Percentiles rank a stretch among this genome's conserved stretches.
Evolutionary conservation across 2,888 invertebrate genomes (phyloP).

Genomic region (Ferdinandea cuprea): DNA sequence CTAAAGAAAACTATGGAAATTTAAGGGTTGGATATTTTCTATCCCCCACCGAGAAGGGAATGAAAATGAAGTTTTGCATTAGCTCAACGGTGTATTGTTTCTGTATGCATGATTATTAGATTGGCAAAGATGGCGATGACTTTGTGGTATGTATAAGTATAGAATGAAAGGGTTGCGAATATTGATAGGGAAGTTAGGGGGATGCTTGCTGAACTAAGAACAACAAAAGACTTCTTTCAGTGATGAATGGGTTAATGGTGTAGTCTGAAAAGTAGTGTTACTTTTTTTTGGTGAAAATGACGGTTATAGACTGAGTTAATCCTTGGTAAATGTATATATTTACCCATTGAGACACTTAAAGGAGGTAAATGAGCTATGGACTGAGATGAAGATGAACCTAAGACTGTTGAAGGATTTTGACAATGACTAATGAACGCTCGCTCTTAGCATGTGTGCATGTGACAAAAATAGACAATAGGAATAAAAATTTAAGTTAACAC

Average conservation of each 20-base stretch:
- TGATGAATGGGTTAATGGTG: slow-evolving; percentile 73
- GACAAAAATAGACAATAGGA: not conserved
- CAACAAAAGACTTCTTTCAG: slow-evolving; percentile 59
- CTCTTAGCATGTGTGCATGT: not conserved
- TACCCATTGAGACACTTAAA: not conserved
- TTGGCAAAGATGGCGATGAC: slow-evolving; percentile 69
- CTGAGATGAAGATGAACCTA: not conserved
- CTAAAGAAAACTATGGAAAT: slow-evolving; percentile 51
- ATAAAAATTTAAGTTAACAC: not conserved
- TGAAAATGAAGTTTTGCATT: slow-evolving; percentile 68
- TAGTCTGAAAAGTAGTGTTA: slow-evolving; percentile 55
- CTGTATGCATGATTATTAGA: slow-evolving; percentile 69
- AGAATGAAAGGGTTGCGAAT: slow-evolving; percentile 46
- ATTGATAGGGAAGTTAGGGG: not conserved
- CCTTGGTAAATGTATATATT: not conserved
- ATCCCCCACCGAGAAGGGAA: not conserved
- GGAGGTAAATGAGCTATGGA: not conserved
- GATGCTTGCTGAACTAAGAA: slow-evolving; percentile 22
- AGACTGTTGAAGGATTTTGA: slow-evolving; percentile 22
- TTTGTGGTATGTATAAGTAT: slow-evolving; percentile 54
- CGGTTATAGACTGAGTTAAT: slow-evolving; percentile 58
- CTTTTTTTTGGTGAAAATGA: slow-evolving; percentile 27
- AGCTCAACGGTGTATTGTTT: slow-evolving; percentile 60
- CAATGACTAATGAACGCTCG: slow-evolving; percentile 50
- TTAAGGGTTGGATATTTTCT: slow-evolving; percentile 58